Evolutionary conservation across 2,888 invertebrate genomes (phyloP).

Genomic region (Stictocephala bisonia): DNA sequence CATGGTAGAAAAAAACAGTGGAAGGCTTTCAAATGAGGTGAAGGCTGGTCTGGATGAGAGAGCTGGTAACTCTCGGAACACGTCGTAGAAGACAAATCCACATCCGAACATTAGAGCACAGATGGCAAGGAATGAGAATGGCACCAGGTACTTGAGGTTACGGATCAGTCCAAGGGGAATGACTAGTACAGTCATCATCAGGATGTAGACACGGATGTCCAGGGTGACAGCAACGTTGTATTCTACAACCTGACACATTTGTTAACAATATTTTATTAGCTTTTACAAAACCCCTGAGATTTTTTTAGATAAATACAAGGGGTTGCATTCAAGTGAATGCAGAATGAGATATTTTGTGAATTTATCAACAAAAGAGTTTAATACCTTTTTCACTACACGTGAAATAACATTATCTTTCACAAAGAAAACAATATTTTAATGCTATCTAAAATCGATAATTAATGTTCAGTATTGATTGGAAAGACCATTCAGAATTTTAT

Average conservation of each 20-base stretch:
- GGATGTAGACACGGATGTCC: constrained; percentile 72
- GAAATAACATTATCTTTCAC: no score
- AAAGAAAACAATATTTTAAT: no score
- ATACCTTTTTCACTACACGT: no score
- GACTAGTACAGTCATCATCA: constrained; percentile 75
- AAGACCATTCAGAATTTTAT: no score
- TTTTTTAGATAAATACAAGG: no score
- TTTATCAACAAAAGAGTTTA: no score
- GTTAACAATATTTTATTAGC: no score
- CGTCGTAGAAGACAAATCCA: constrained; percentile 84
- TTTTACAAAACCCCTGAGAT: no score
- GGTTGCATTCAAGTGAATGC: no score
- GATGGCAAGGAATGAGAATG: constrained; percentile 91
- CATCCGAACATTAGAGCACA: constrained; percentile 82
- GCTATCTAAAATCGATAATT: no score
- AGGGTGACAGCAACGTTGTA: constrained; percentile 46
- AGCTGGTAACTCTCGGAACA: constrained; percentile 73
- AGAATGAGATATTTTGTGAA: no score
- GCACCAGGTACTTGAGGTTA: constrained; percentile 85
- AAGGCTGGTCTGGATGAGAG: constrained; percentile 69
- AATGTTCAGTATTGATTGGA: no score
- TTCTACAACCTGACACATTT: constrained; percentile 58
- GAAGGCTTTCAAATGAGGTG: constrained; percentile 66
- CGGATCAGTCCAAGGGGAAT: constrained; percentile 79
- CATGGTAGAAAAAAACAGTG: constrained; percentile 93